Base-by-base conservation (phyloP, 2,888 invertebrate genomes). In the Drosophila planitibia region DNA sequence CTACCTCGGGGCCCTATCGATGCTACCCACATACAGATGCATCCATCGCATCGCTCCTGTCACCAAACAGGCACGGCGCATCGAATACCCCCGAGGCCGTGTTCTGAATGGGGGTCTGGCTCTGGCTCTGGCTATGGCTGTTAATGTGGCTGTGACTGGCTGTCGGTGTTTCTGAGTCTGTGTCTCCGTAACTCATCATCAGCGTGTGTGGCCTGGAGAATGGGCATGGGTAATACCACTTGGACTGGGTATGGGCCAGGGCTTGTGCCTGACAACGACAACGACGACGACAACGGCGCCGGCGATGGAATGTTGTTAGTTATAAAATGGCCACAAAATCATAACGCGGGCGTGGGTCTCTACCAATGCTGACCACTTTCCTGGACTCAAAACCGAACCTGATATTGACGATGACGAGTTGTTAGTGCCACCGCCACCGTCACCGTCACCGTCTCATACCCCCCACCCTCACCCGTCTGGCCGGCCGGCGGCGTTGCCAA, bases 251-350 rank as follows among this genome's bases (percentile, higher is more conserved):
- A 16, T 64, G 32, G 52, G 68, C 49, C 51, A 39, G 62, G 44
- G 63, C 49, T 39, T 58, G 64, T 39, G 59, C 44, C 77, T 76
- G 72, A 62, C 65, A 72, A 57, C 49, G 28, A 22, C 22, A 35
- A 51, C 72, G 28, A 35, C 73, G 41, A 49, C 70, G 60, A 62
- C 51, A 35, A 35, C 81, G 87, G 68, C 83, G 73, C 68, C 76
- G 85, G 58, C 86, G 64, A 63, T 85, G 85, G 85, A 85, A 85
- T 85, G 85, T 83, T 85, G 85, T 88, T 85, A 85, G 85, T 83
- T 85, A 85, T 85, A 85, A 85, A 85, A 85, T 90, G 89, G 90
- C 89, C 85, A 86, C 90, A 90, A 90, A 90, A 90, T 89, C 85
- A 85, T 89, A 90, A 89, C 87, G 89, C 85, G 81, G 86, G 90